phyloP scores from a whole-genome alignment of 1,140 invertebrate genomes.

The Stegodyphus mimosarum region DNA sequence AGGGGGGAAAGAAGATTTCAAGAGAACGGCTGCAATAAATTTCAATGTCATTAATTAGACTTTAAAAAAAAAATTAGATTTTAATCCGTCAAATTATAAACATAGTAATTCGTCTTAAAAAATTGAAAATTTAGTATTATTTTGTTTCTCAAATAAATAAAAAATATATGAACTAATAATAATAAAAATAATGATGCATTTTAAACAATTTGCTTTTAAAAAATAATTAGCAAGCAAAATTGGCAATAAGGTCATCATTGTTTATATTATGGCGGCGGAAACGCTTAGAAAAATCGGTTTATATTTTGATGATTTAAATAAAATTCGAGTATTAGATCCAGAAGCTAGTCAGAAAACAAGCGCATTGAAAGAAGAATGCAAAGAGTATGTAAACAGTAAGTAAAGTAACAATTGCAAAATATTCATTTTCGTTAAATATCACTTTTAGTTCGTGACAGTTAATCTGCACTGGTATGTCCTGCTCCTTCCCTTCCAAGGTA shows the following conservation, averaged over 20 bases:
- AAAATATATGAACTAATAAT: not conserved
- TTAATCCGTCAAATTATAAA: not conserved
- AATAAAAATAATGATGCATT: not conserved
- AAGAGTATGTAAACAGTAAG: conserved; percentile 84
- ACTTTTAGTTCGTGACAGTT: too few relatives aligned
- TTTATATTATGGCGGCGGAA: conserved; percentile 76
- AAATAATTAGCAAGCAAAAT: too few relatives aligned
- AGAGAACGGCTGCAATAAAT: not conserved
- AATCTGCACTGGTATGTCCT: too few relatives aligned
- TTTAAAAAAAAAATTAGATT: not conserved
- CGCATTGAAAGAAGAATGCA: conserved; percentile 84
- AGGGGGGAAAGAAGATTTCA: too few relatives aligned
- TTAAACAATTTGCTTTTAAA: too few relatives aligned
- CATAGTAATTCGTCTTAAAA: not conserved
- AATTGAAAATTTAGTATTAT: not conserved
- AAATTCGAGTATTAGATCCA: conserved; percentile 84
- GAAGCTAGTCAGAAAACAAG: conserved; percentile 79
- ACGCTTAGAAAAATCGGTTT: conserved; percentile 78
- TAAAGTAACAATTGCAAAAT: conserved; percentile 51
- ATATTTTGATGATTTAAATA: conserved; percentile 88
- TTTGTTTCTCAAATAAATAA: not conserved
- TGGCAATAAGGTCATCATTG: not conserved
- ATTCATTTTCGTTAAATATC: not conserved
- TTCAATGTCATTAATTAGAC: not conserved
- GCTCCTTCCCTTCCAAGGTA: too few relatives aligned